Conservation (phyloP, 2,888 invertebrate genomes). For the Rhyacophila evoluta region DNA sequence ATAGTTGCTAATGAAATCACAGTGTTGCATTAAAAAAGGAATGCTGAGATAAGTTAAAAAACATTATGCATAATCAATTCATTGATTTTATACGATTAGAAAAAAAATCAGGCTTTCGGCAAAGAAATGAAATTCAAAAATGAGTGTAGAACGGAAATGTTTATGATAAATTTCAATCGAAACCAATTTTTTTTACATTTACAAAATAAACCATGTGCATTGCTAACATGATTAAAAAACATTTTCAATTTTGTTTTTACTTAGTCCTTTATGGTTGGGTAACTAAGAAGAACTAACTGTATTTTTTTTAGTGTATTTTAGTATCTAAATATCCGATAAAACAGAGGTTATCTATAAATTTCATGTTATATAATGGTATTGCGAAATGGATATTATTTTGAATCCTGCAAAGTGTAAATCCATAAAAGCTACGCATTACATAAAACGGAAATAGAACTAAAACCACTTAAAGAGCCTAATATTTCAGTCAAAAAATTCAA, state of each 20-base stretch:
- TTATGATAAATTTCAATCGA: background rate
- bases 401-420: constrained; percentile 15
- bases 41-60: constrained; percentile 5
- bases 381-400: background rate
- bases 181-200: background rate
- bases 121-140: background rate
- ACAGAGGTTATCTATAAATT: background rate
- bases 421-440: constrained; percentile 19
- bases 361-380: background rate
- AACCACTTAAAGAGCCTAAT: constrained; percentile 44
- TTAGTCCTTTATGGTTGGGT: background rate
- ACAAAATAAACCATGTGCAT: background rate
- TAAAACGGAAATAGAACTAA: constrained; percentile 23
- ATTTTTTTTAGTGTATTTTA: background rate
- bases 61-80: background rate
- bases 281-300: constrained; percentile 1
- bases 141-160: background rate
- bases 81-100: background rate
- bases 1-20: constrained; percentile 24
- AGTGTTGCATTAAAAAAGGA: constrained; percentile 2
- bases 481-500: constrained; percentile 53
- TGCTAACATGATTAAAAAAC: background rate
- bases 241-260: background rate
- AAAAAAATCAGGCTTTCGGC: background rate
- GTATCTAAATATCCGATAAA: background rate